A percentile compares a stretch with the other conserved stretches of the same genome.
These are phyloP conservation scores for Thamnophis sirtalis DNA, from an alignment of 2,113 vertebrate species.

Conservation along the genomic window DNA sequence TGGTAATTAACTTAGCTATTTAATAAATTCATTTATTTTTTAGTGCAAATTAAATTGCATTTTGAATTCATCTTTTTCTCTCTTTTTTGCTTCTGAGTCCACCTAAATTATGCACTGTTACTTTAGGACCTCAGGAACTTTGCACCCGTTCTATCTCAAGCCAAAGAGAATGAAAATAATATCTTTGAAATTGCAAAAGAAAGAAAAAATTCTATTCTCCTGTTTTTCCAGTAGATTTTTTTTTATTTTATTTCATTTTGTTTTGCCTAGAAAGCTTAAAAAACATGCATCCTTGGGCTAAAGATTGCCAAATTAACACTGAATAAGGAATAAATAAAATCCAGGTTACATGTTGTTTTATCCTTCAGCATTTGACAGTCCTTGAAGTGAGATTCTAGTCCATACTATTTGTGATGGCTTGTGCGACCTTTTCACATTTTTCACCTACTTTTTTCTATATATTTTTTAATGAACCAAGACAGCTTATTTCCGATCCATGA, in stretches of 20 bases:
- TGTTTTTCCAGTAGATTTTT: background rate
- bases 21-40: background rate
- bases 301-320: background rate
- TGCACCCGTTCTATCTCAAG: background rate
- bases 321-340: background rate
- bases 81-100: background rate
- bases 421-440: background rate
- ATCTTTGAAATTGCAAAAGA: background rate
- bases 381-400: background rate
- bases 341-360: background rate
- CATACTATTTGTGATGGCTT: background rate
- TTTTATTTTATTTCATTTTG: background rate
- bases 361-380: background rate
- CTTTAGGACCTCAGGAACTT: background rate
- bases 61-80: background rate
- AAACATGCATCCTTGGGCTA: background rate
- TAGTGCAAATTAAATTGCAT: background rate
- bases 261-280: background rate
- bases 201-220: background rate
- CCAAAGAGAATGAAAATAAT: background rate
- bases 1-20: background rate
- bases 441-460: background rate
- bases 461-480: background rate
- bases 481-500: background rate
- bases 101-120: background rate